Base-by-base conservation (phyloP, 2,888 invertebrate genomes). In the Tiphia femorata region DNA sequence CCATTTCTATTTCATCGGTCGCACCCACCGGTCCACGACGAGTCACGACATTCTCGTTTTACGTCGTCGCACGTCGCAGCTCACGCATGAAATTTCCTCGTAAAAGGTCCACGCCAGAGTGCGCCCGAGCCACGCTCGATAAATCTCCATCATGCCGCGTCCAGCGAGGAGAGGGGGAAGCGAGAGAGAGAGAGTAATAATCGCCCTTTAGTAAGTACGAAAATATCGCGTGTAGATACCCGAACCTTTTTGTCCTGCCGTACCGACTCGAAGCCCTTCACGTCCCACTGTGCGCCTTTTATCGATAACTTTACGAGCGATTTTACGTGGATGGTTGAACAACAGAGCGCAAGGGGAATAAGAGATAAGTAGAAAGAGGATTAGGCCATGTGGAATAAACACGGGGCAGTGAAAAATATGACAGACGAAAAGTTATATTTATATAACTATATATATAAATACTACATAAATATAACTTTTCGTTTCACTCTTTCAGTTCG, bases 301-400 rank as follows among this genome's bases (percentile, higher is more conserved):
- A 58, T 53, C 54, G 44, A 43, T 33, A 50, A 61, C 59, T 59
- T 58, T 46, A 49, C 37, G 44, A 46, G 7, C 42, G 33, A 14
- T 14, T n/a, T n/a, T n/a, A n/a, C n/a, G n/a, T n/a, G n/a, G n/a
- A n/a, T 21, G 37, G 19, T 17, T 29, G 19, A 46, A 30, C 29
- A 38, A 40, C 41, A 42, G 37, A 27, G 8, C 12, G 42, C 47
- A 43, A 40, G 17, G 30, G 16, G 21, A 29, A 38, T 12, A 40
- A 16, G 20, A 20, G 21, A n/a, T n/a, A n/a, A n/a, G n/a, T n/a
- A n/a, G n/a, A n/a, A n/a, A n/a, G n/a, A n/a, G n/a, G n/a, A n/a
- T n/a, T n/a, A n/a, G n/a, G n/a, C n/a, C n/a, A n/a, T n/a, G n/a
- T n/a, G n/a, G n/a, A n/a, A n/a, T n/a, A n/a, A n/a, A n/a, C n/a